Evolutionary conservation across 2,797 vertebrate genomes (phyloP).

Genomic region (Sebastes flavidus): DNA sequence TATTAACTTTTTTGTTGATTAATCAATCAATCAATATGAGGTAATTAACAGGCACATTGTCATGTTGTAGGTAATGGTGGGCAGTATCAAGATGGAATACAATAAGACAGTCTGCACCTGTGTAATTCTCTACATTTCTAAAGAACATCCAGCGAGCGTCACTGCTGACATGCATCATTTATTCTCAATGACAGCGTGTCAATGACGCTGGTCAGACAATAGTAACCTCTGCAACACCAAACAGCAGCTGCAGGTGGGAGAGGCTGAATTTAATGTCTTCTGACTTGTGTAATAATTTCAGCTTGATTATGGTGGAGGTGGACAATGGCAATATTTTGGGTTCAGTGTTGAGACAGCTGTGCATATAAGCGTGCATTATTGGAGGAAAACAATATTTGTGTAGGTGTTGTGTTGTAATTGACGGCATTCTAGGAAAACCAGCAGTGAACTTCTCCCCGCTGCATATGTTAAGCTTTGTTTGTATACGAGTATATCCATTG

Average conservation of each 20-base stretch:
- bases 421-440: not conserved
- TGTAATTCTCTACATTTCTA: slow-evolving; percentile 13
- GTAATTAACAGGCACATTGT: not conserved
- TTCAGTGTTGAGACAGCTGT: not conserved
- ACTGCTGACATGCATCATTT: not conserved
- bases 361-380: not conserved
- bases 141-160: not conserved
- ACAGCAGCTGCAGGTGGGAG: not conserved
- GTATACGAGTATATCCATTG: not conserved
- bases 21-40: not conserved
- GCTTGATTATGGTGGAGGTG: not conserved
- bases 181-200: not conserved
- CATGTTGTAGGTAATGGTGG: not conserved
- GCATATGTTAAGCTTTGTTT: not conserved
- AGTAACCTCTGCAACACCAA: not conserved
- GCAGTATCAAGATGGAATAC: not conserved
- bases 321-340: not conserved
- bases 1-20: not conserved
- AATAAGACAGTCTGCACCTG: not conserved
- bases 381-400: not conserved
- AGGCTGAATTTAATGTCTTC: not conserved
- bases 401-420: not conserved
- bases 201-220: not conserved
- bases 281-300: not conserved
- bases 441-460: not conserved